phyloP scores from a whole-genome alignment of 30 jellyfish, hydroid and myxozoan genomes.

The Catostylus mosaicus region DNA sequence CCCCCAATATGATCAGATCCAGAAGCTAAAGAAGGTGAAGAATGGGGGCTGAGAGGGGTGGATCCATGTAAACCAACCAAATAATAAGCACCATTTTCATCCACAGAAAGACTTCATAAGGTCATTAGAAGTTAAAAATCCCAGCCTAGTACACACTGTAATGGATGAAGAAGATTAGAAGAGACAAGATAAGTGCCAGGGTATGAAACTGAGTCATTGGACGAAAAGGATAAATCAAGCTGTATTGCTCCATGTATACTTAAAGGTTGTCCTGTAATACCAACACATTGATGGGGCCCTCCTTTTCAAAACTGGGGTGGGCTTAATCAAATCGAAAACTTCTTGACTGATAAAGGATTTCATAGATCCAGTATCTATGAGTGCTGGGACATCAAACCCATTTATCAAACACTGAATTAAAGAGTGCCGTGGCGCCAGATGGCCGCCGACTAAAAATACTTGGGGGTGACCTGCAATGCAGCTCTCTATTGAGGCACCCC shows the following conservation, averaged over 20 bases:
- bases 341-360: slow-evolving; percentile 15
- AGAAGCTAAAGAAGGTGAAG: neutral
- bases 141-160: slow-evolving; percentile 41
- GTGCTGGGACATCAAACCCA: slow-evolving; percentile 38
- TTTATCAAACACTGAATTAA: slow-evolving; percentile 3
- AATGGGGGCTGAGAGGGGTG: neutral
- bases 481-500: too few species aligned
- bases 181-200: slow-evolving; percentile 3
- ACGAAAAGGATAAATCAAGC: neutral
- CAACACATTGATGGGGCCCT: neutral
- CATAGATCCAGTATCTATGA: slow-evolving; percentile 55
- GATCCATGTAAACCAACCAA: neutral
- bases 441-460: slow-evolving; percentile 9
- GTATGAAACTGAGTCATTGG: neutral
- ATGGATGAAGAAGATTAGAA: neutral
- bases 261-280: slow-evolving; percentile 41
- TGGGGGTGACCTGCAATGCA: slow-evolving; percentile 63
- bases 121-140: slow-evolving; percentile 24
- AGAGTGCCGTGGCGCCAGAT: slow-evolving; percentile 12
- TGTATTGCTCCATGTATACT: slow-evolving; percentile 17
- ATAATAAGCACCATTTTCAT: neutral
- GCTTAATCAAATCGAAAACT: slow-evolving; percentile 18
- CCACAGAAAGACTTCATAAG: neutral
- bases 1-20: neutral
- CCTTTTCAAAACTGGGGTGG: neutral